Percentiles rank a stretch among this genome's conserved stretches.
Conservation (phyloP, 2,888 invertebrate species). For the Rosalia funebris region DNA sequence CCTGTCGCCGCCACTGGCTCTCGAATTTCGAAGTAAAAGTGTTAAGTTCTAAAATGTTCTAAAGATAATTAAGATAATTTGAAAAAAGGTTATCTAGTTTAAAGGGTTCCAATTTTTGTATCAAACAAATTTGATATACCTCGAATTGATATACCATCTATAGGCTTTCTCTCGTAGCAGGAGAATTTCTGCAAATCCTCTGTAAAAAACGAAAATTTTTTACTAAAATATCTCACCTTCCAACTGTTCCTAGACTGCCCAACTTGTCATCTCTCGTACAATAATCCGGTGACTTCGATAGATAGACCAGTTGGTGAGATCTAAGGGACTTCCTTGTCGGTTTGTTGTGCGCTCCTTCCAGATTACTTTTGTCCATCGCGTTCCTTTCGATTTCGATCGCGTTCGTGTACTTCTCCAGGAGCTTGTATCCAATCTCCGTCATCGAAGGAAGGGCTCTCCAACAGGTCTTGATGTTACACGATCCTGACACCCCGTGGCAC, state of each 20-base stretch:
- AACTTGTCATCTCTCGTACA: slow-evolving; percentile 78
- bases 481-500: slow-evolving; percentile 86
- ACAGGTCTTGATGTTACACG: slow-evolving; percentile 84
- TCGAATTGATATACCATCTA: too few relatives aligned
- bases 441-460: slow-evolving; percentile 79
- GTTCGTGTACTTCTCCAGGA: slow-evolving; percentile 70
- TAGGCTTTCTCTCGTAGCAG: too few relatives aligned
- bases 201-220: too few relatives aligned
- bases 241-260: slow-evolving; percentile 81
- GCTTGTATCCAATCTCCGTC: slow-evolving; percentile 66
- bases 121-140: too few relatives aligned
- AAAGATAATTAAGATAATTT: too few relatives aligned
- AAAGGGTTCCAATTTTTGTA: too few relatives aligned
- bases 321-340: slow-evolving; percentile 49
- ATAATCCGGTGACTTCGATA: slow-evolving; percentile 85
- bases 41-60: too few relatives aligned
- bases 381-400: slow-evolving; percentile 64
- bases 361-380: slow-evolving; percentile 31
- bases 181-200: too few relatives aligned
- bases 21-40: too few relatives aligned
- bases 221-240: slow-evolving; percentile 68
- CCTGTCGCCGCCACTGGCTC: too few relatives aligned
- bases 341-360: slow-evolving; percentile 27
- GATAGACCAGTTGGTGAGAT: slow-evolving; percentile 75
- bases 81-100: too few relatives aligned